Percentiles rank a stretch among this genome's conserved stretches.
phyloP scores from a whole-genome alignment of 2,888 invertebrate species.

The Volucella bombylans region DNA sequence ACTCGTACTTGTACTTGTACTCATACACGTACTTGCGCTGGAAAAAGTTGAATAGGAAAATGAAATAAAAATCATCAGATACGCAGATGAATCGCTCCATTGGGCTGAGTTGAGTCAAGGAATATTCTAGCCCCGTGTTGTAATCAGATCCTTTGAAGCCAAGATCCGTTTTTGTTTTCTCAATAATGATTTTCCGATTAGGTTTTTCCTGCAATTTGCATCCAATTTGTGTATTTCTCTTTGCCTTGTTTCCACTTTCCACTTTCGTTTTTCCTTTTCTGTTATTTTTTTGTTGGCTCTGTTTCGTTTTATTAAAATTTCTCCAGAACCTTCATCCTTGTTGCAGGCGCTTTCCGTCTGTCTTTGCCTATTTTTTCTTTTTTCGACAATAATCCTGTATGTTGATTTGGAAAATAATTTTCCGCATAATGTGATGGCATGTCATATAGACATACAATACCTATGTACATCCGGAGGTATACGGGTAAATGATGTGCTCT shows the following conservation, averaged over 20 bases:
- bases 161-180: slow-evolving; percentile 39
- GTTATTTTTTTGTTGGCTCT: slow-evolving; percentile 6
- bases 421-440: slow-evolving; percentile 72
- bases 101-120: background rate
- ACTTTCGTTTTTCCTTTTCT: background rate
- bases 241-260: slow-evolving; percentile 1
- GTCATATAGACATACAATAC: slow-evolving; percentile 32
- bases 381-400: slow-evolving; percentile 56
- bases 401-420: slow-evolving; percentile 71
- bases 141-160: slow-evolving; percentile 47
- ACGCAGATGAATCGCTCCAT: background rate
- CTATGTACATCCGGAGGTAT: too few species aligned
- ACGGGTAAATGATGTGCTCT: slow-evolving; percentile 40
- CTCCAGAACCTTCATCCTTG: slow-evolving; percentile 9
- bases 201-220: slow-evolving; percentile 72
- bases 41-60: too few species aligned
- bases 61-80: background rate
- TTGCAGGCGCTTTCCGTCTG: slow-evolving; percentile 5
- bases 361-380: background rate
- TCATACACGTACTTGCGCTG: too few species aligned
- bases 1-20: too few species aligned
- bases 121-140: background rate
- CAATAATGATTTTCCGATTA: slow-evolving; percentile 72
- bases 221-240: slow-evolving; percentile 47
- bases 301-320: slow-evolving; percentile 28